Conservation (phyloP, 2,888 invertebrate genomes). For the Leptinotarsa peninsularis region DNA sequence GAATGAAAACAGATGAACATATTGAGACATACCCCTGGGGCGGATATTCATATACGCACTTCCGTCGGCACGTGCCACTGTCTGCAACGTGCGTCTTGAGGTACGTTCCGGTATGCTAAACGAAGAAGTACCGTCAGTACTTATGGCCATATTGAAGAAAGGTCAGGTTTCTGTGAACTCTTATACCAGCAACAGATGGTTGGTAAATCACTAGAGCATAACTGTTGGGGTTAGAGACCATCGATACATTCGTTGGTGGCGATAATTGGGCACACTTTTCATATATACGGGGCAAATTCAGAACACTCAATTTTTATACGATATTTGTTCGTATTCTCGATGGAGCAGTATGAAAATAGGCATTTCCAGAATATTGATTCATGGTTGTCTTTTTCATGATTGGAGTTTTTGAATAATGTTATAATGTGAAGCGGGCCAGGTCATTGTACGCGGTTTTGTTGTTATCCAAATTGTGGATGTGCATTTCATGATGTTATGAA, state of each 20-base stretch:
- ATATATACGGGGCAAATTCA: not conserved
- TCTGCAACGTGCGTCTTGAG: conserved; percentile 43
- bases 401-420: not conserved
- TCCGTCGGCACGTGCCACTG: conserved; percentile 60
- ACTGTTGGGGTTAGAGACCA: conserved; percentile 36
- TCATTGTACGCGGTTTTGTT: not conserved
- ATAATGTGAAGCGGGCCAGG: not conserved
- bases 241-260: not conserved
- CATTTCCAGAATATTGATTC: not conserved
- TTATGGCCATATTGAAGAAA: conserved; percentile 18
- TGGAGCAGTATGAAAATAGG: not conserved
- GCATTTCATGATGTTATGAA: not conserved
- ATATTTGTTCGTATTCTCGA: not conserved
- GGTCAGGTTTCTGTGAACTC: conserved; percentile 19
- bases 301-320: not conserved
- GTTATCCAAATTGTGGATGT: not conserved
- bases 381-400: not conserved
- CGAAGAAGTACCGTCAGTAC: conserved; percentile 16
- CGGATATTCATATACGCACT: conserved; percentile 45
- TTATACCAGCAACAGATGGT: conserved; percentile 50
- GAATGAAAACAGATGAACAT: conserved; percentile 22
- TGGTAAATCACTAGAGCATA: conserved; percentile 45
- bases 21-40: conserved; percentile 5
- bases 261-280: conserved; percentile 23
- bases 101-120: conserved; percentile 8